Evolutionary conservation across 2,113 vertebrate species (phyloP).

Genomic region (Phrynosoma platyrhinos): DNA sequence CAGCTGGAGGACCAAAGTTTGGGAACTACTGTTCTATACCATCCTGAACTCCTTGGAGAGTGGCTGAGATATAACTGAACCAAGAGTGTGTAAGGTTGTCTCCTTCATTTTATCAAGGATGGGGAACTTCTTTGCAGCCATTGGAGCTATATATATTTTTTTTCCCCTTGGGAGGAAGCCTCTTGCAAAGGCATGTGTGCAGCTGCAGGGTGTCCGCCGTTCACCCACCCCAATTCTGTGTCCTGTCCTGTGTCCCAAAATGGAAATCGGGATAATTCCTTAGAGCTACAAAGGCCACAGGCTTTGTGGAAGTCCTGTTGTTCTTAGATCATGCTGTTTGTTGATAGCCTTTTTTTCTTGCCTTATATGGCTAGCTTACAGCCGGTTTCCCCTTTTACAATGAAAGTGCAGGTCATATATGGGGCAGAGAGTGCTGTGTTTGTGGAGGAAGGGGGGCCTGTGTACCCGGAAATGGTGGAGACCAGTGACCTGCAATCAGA

Average conservation of each 20-base stretch:
- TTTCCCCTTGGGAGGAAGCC: too few relatives aligned
- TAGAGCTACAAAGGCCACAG: slow-evolving; percentile 27
- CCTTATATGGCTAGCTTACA: slow-evolving; percentile 80
- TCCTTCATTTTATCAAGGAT: too few relatives aligned
- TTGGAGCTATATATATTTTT: too few relatives aligned
- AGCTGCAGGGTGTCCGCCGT: too few relatives aligned
- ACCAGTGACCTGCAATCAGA: slow-evolving; percentile 27
- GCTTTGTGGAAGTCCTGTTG: slow-evolving; percentile 58
- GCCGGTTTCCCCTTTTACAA: slow-evolving; percentile 46
- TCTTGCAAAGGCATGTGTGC: background rate
- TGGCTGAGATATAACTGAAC: background rate
- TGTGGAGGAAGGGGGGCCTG: slow-evolving; percentile 49
- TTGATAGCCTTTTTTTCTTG: slow-evolving; percentile 57
- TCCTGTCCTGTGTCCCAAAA: background rate
- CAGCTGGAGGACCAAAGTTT: too few relatives aligned
- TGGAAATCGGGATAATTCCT: background rate
- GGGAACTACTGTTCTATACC: too few relatives aligned
- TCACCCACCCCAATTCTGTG: background rate
- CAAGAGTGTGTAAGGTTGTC: too few relatives aligned
- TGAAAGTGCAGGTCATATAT: slow-evolving; percentile 62
- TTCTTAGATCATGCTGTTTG: slow-evolving; percentile 49
- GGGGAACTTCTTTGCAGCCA: too few relatives aligned
- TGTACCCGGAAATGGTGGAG: slow-evolving; percentile 8
- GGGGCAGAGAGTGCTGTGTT: slow-evolving; percentile 38
- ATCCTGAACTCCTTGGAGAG: background rate